These are phyloP conservation scores for Poeciliopsis retropinna DNA, from an alignment of 2,113 vertebrate genomes.

Conservation along the genomic window DNA sequence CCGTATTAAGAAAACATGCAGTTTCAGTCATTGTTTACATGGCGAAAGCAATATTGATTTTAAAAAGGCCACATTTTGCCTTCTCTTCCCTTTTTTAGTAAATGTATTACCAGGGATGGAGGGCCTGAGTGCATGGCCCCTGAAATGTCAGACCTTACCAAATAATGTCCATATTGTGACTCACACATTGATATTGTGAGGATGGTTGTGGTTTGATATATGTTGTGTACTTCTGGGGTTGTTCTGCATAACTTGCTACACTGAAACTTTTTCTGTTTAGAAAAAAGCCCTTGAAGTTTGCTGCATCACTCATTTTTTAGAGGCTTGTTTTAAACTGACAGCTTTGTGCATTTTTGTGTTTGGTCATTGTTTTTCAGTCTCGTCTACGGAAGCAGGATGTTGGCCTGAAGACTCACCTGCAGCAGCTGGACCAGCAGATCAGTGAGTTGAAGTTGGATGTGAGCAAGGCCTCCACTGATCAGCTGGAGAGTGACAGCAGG, in stretches of 20 bases:
- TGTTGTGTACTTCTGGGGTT: neutral
- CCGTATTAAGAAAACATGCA: too few relatives aligned
- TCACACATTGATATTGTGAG: neutral
- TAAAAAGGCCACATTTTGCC: too few relatives aligned
- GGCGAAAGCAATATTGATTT: too few relatives aligned
- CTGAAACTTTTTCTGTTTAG: too few relatives aligned
- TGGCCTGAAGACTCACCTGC: constrained; percentile 89
- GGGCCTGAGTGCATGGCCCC: too few relatives aligned
- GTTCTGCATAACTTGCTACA: neutral
- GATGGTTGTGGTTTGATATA: neutral
- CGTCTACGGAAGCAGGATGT: constrained; percentile 88
- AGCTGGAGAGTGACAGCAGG: constrained; percentile 90
- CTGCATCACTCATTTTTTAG: neutral
- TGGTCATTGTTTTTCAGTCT: constrained; percentile 72
- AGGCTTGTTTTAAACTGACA: constrained; percentile 8
- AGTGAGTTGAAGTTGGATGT: constrained; percentile 90
- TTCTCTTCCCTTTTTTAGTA: too few relatives aligned
- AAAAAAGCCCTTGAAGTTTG: neutral
- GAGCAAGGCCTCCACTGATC: constrained; percentile 83
- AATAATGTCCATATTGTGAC: too few relatives aligned
- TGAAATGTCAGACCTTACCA: too few relatives aligned
- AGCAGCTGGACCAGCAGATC: constrained; percentile 91
- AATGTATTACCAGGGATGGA: too few relatives aligned
- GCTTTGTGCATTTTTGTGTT: neutral
- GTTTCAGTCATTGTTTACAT: too few relatives aligned